Evolutionary conservation across 2,888 invertebrate genomes (phyloP).

Genomic region (Margaritifera margaritifera): DNA sequence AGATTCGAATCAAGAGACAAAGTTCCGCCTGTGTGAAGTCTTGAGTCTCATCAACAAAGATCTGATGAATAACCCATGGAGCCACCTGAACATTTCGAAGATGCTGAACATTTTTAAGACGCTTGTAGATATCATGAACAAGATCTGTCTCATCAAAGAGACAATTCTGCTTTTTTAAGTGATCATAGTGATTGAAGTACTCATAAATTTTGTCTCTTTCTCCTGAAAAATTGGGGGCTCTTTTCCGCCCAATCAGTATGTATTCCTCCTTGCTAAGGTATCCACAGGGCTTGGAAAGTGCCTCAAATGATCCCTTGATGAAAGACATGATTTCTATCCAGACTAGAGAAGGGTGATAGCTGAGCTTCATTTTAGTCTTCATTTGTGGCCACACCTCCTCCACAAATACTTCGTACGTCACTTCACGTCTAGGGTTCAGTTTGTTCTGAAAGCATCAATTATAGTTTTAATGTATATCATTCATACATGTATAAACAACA

Average conservation of each 20-base stretch:
- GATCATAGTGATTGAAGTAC: slow-evolving; percentile 29
- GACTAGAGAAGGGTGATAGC: slow-evolving; percentile 48
- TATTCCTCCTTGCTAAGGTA: slow-evolving; percentile 33
- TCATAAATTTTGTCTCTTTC: slow-evolving; percentile 34
- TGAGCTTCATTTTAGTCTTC: slow-evolving; percentile 3
- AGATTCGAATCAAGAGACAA: slow-evolving; percentile 43
- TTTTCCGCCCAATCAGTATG: slow-evolving; percentile 31
- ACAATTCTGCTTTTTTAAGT: slow-evolving; percentile 15
- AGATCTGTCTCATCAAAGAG: slow-evolving; percentile 46
- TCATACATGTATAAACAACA: too few species aligned
- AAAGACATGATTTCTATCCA: slow-evolving; percentile 61
- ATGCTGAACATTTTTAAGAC: slow-evolving; percentile 11
- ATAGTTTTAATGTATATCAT: too few species aligned
- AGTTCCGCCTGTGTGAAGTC: slow-evolving; percentile 62
- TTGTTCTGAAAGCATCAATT: slow-evolving; percentile 2
- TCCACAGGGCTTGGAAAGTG: slow-evolving; percentile 25
- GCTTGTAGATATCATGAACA: slow-evolving; percentile 21
- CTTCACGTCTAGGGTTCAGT: slow-evolving; percentile 40
- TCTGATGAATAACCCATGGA: slow-evolving; percentile 34
- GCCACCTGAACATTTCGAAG: not conserved
- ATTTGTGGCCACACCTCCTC: slow-evolving; percentile 47
- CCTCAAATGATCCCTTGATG: slow-evolving; percentile 43
- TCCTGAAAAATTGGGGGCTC: slow-evolving; percentile 41
- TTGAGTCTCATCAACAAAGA: slow-evolving; percentile 60
- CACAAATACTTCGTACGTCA: slow-evolving; percentile 51